Evolutionary conservation across 2,888 invertebrate genomes (phyloP).

Genomic region (Drosophila ezoana): DNA sequence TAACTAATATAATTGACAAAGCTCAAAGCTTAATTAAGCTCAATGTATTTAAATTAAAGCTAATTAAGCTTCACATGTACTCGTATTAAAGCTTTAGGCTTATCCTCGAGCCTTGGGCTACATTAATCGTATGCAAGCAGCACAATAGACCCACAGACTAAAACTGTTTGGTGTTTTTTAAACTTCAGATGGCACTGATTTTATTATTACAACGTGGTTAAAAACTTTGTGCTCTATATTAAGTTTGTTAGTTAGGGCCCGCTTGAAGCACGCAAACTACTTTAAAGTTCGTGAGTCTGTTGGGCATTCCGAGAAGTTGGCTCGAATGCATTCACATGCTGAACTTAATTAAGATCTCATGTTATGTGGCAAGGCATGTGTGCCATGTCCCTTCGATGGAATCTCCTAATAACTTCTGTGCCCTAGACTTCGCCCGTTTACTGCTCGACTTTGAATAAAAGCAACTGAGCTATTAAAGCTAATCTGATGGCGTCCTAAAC

Average conservation of each 20-base stretch:
- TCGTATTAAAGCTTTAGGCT: neutral
- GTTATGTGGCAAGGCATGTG: neutral
- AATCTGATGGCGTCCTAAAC: conserved; percentile 50
- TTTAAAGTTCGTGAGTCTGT: neutral
- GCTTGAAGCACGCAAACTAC: neutral
- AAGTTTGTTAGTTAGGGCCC: neutral
- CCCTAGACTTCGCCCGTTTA: no score
- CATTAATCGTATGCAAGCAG: no score
- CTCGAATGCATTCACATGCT: conserved; percentile 6
- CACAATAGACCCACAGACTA: no score
- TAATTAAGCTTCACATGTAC: neutral
- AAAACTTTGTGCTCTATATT: neutral
- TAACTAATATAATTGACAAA: no score
- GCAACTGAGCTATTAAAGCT: conserved; percentile 42
- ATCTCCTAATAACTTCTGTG: neutral
- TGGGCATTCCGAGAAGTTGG: neutral
- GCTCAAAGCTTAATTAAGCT: no score
- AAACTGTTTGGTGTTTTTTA: neutral
- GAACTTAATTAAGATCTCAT: conserved; percentile 13
- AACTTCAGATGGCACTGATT: neutral
- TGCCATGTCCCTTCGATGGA: neutral
- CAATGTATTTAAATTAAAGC: neutral
- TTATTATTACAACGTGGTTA: neutral
- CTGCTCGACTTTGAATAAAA: neutral
- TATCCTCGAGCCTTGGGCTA: neutral